A percentile compares a stretch with the other conserved stretches of the same genome.
Evolutionary conservation across 2,797 vertebrate genomes (phyloP).

Genomic region (Rhincodon typus): DNA sequence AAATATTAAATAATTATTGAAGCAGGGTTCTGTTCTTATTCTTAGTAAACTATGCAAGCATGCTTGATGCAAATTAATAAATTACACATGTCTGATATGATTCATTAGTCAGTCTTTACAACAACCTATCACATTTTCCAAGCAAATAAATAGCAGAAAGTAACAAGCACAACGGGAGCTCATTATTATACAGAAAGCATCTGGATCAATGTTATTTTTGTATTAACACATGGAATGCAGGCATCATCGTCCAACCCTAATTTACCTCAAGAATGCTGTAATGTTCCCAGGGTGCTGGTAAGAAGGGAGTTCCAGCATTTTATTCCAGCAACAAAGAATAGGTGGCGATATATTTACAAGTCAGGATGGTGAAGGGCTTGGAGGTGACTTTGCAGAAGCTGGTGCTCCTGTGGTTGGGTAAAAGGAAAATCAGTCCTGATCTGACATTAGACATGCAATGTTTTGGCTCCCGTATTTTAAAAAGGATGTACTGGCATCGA

Average conservation of each 20-base stretch:
- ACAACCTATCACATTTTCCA: background rate
- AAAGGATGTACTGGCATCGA: too few species aligned
- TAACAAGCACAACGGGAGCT: background rate
- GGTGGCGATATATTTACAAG: too few species aligned
- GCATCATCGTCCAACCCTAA: too few species aligned
- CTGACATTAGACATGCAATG: background rate
- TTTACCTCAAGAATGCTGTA: too few species aligned
- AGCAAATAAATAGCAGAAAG: background rate
- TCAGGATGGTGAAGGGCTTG: too few species aligned
- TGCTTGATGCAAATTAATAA: background rate
- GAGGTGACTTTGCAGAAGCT: too few species aligned
- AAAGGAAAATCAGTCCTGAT: background rate
- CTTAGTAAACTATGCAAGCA: background rate
- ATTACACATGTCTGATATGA: background rate
- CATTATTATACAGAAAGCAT: background rate
- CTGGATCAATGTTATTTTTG: background rate
- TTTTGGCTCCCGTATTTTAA: too few species aligned
- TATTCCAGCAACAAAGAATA: too few species aligned
- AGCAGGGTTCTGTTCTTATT: background rate
- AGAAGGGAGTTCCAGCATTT: too few species aligned
- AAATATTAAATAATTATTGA: background rate
- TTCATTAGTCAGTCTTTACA: background rate
- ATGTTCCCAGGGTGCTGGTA: too few species aligned
- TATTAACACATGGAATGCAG: too few species aligned
- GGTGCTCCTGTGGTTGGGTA: background rate